Base-by-base conservation (phyloP, 2,888 invertebrate genomes). In the Hypena proboscidalis region DNA sequence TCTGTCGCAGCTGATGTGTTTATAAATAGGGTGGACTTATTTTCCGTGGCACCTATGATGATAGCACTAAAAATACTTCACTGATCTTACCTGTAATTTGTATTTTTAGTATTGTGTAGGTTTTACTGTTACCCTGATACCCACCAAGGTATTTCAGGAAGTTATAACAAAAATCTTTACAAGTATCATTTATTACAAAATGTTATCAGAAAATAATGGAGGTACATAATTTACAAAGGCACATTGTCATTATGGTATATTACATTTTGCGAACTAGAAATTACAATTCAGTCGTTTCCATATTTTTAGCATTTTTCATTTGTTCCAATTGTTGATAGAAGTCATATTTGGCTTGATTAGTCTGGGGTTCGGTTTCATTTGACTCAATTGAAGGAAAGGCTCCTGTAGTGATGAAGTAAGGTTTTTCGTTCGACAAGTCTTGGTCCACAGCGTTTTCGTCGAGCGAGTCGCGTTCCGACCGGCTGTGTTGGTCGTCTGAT, bases 251-350 rank as follows among this genome's bases (percentile, higher is more conserved):
- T 50, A 48, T 41, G 17, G n/a, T 46, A 53, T 39, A 59, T 47
- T 62, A 63, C 51, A 58, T 44, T 50, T 55, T 66, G 55, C 48
- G 35, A 32, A 39, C 40, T 48, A 43, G 26, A 41, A 27, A 46
- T 88, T 91, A 95, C 77, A 96, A 88, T 86, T 96, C 96, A 34
- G 96, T 96, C 55, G 96, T 96, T 84, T 96, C 95, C 82, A 96
- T 91, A 84, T 95, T 95, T 79, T 94, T 92, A 57, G 94, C 93
- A 74, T 94, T 94, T 54, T 94, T 93, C 76, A 94, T 85, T 74
- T 94, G 94, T 64, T 94, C 94, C 59, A 94, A 84, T 74, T 94
- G 94, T 67, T 94, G 95, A 68, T 95, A 96, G 50, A 95, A 92
- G 75, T 96, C 95, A 68, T 92, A 84, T 86, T 92, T 82, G 69